Conservation (phyloP, 2,113 vertebrate species). For the Psilopsiagon aurifrons region DNA sequence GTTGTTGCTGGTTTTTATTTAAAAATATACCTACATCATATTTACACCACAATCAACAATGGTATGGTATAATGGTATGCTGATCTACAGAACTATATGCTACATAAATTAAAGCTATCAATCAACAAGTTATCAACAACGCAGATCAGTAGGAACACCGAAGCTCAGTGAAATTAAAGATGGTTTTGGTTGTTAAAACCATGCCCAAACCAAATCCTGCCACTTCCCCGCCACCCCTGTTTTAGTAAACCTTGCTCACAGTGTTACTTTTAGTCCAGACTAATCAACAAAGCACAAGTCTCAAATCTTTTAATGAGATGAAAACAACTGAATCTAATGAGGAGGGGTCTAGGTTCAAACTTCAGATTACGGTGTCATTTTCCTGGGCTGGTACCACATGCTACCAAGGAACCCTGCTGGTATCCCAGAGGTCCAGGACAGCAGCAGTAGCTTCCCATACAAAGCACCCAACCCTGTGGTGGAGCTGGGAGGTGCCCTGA, state of each 20-base stretch:
- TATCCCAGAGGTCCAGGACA: background rate
- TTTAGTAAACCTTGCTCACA: background rate
- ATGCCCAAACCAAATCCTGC: background rate
- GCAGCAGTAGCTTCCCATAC: background rate
- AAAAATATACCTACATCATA: background rate
- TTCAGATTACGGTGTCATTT: background rate
- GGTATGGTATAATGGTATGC: background rate
- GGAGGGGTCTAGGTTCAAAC: background rate
- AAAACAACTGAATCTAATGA: background rate
- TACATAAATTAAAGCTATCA: background rate
- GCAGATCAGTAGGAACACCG: background rate
- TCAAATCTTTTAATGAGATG: background rate
- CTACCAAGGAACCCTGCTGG: background rate
- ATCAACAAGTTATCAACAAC: background rate
- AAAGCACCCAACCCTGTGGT: background rate
- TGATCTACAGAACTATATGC: background rate
- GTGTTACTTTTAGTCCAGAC: background rate
- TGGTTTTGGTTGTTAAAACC: background rate
- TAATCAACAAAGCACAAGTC: background rate
- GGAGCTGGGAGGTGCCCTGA: background rate
- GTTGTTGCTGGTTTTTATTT: background rate
- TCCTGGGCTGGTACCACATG: background rate
- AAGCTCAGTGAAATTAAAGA: background rate
- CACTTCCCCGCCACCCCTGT: background rate
- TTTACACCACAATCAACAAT: background rate